These are phyloP conservation scores for Galerucella calmariensis DNA, from an alignment of 2,888 invertebrate species.

Conservation along the genomic window DNA sequence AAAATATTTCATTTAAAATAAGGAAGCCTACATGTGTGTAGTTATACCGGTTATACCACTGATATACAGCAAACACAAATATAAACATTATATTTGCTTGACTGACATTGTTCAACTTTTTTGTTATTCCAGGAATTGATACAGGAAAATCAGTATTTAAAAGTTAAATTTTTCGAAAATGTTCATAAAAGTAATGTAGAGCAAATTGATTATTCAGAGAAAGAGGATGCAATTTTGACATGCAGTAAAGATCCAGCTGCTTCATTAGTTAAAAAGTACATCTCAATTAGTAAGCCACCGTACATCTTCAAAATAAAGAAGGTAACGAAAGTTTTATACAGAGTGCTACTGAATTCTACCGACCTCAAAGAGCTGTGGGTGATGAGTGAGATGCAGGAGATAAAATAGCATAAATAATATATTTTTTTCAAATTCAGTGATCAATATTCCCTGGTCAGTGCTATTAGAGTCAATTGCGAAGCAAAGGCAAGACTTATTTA, in stretches of 20 bases:
- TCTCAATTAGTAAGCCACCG: conserved; percentile 67
- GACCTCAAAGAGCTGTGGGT: too few species aligned
- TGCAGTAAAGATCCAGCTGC: conserved; percentile 69
- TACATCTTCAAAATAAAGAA: conserved; percentile 69
- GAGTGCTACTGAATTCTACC: too few species aligned
- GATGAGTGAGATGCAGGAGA: too few species aligned
- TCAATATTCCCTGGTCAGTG: too few species aligned
- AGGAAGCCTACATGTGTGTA: too few species aligned
- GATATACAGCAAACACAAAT: neutral
- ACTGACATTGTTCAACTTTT: neutral
- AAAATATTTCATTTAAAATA: too few species aligned
- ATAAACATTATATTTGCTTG: conserved; percentile 11
- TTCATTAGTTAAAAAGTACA: conserved; percentile 66
- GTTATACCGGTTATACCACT: too few species aligned
- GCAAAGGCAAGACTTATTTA: too few species aligned
- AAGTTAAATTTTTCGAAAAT: conserved; percentile 63
- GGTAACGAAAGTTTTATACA: conserved; percentile 50
- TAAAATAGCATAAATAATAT: too few species aligned
- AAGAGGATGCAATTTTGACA: conserved; percentile 67
- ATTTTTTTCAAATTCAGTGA: too few species aligned
- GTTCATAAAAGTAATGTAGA: conserved; percentile 68
- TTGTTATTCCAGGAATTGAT: conserved; percentile 67
- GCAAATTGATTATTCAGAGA: conserved; percentile 65
- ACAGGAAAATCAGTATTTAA: conserved; percentile 66
- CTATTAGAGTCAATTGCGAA: too few species aligned